Percentiles rank a stretch among this genome's conserved stretches.
phyloP scores from a whole-genome alignment of 2,113 vertebrate species.

The Corythornis madagascariensis region DNA sequence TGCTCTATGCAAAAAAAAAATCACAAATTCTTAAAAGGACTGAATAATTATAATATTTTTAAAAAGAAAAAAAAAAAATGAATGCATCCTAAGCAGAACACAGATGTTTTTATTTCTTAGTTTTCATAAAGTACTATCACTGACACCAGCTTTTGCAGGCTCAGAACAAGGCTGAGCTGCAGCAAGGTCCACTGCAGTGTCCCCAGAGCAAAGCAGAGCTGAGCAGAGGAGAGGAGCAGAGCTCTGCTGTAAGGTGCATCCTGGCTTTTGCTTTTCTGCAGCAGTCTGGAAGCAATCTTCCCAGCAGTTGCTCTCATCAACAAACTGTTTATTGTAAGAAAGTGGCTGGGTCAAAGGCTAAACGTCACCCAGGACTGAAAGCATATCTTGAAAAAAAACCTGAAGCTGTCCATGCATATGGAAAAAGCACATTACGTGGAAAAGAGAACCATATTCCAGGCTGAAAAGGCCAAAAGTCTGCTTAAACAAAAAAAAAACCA shows the following conservation, averaged over 20 bases:
- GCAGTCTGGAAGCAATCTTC: slow-evolving; percentile 87
- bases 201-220: neutral
- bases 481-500: neutral
- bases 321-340: slow-evolving; percentile 86
- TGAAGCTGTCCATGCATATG: neutral
- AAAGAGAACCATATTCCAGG: slow-evolving; percentile 4
- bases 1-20: neutral
- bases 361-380: slow-evolving; percentile 73
- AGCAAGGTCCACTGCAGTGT: neutral
- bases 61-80: too few relatives aligned
- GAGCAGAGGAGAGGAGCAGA: neutral
- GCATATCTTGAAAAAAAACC: slow-evolving; percentile 64
- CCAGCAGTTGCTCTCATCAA: slow-evolving; percentile 83
- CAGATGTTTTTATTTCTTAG: neutral
- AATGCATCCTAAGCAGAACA: neutral
- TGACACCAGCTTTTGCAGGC: neutral
- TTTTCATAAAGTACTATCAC: neutral
- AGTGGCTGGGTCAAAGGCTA: slow-evolving; percentile 83
- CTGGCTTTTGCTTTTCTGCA: neutral
- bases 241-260: slow-evolving; percentile 27
- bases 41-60: neutral
- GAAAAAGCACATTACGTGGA: slow-evolving; percentile 22
- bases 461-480: neutral
- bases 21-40: neutral
- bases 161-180: neutral